Conservation (phyloP, 64 coral and sea anemone genomes). For the Acropora tenuis region DNA sequence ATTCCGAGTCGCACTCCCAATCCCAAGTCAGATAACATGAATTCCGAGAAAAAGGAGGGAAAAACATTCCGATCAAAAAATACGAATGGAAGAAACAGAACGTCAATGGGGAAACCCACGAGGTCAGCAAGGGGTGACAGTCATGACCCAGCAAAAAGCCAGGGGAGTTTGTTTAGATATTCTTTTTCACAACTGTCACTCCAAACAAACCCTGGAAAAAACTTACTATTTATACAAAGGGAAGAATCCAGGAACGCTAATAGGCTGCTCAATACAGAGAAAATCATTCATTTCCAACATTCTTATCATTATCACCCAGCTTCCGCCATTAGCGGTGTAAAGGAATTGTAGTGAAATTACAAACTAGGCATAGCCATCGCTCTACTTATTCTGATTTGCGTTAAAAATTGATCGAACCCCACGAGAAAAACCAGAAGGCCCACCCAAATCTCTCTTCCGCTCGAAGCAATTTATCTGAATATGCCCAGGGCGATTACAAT, state of each 20-base stretch:
- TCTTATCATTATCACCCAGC: neutral
- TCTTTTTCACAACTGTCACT: conserved; percentile 33
- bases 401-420: neutral
- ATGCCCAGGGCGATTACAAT: neutral
- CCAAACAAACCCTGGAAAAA: neutral
- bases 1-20: neutral
- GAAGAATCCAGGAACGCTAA: neutral
- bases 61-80: neutral
- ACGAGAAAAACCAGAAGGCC: neutral
- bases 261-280: neutral
- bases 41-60: neutral
- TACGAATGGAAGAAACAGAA: neutral
- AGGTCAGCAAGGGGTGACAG: neutral
- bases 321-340: neutral
- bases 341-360: neutral
- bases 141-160: conserved; percentile 4
- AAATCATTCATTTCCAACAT: neutral
- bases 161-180: neutral
- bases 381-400: neutral
- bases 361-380: neutral
- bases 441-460: neutral
- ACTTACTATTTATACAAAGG: neutral
- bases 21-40: neutral
- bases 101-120: neutral
- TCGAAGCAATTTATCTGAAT: neutral